Base-by-base conservation (phyloP, 2,113 vertebrate genomes). In the Indri indri region DNA sequence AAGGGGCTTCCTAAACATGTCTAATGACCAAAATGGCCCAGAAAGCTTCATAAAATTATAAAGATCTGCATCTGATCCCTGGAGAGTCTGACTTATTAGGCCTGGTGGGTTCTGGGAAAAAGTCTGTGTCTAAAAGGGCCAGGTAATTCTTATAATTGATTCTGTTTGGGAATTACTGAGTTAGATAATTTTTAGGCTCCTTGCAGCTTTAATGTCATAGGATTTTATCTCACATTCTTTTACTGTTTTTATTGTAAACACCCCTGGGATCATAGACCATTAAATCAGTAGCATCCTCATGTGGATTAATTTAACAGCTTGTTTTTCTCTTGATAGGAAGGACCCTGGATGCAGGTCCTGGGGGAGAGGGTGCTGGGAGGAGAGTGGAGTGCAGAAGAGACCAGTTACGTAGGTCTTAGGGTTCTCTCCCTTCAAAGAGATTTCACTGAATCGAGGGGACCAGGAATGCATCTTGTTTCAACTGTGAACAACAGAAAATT, bases 271-370 rank as follows among this genome's bases (percentile, higher is more conserved):
- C 52, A 47, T 34, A 52, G 54, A 70, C 59, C 66, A 88, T 95
- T 92, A 88, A 91, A 40, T 92, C 77, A 65, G 94, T 95, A 90
- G 63, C 59, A 63, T 71, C 47, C 85, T 71, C 30, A 18, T 80
- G 73, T 83, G 74, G 77, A 66, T 77, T 96, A 79, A 97, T 76
- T 93, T 76, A 94, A 82, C 82, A 94, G 91, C 86, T 84, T 97
- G 50, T 96, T 95, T 96, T 95, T 81, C 85, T 95, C 83, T 91
- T 71, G 34, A 89, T 8, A 57, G 37, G 20, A 86, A 82, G 32
- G 20, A 70, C 14, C 1, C 18, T 82, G 59, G 81, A 83, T 34
- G 18, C 8, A 92, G 20, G 52, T 61, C 2, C 27, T 70, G 34
- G 20, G 3, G 30, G 65, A 30, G 54, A 32, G 47, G 14, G 8